phyloP scores from a whole-genome alignment of 2,888 invertebrate species.

The Drosophila subquinaria region DNA sequence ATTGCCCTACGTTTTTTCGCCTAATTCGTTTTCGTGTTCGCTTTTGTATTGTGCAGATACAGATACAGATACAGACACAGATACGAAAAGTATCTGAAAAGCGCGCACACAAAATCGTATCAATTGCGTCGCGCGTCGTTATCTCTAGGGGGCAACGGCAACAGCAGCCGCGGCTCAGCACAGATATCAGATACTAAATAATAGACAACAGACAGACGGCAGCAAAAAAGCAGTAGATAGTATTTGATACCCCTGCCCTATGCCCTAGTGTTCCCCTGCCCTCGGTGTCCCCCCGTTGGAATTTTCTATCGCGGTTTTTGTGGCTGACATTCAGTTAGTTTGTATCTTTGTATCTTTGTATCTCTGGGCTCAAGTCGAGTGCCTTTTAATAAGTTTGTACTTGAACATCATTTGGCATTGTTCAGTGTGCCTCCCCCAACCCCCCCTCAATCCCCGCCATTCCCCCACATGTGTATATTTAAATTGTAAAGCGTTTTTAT shows the following conservation, averaged over 20 bases:
- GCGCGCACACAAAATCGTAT: conserved; percentile 44
- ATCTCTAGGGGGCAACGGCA: conserved; percentile 52
- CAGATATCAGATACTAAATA: conserved; percentile 23
- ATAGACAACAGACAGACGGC: conserved; percentile 22
- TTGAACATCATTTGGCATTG: conserved; percentile 55
- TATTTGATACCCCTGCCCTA: conserved; percentile 35
- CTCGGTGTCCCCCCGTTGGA: background rate
- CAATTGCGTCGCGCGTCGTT: conserved; percentile 70
- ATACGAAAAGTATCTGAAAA: conserved; percentile 35
- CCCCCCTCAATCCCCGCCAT: background rate
- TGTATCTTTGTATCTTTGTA: background rate
- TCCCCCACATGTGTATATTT: conserved; percentile 38
- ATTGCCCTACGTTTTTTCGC: conserved; percentile 38
- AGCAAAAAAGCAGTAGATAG: conserved; percentile 35
- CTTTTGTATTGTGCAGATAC: conserved; percentile 59
- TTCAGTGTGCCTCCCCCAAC: background rate
- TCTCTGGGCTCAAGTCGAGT: conserved; percentile 16
- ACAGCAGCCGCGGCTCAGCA: conserved; percentile 42
- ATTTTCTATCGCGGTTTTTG: conserved; percentile 25
- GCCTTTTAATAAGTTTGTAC: conserved; percentile 48
- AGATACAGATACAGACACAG: conserved; percentile 33
- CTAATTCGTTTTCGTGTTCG: conserved; percentile 50
- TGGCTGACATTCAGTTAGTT: conserved; percentile 17
- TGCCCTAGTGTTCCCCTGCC: conserved; percentile 23
- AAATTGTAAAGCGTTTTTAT: conserved; percentile 73